A percentile compares a stretch with the other conserved stretches of the same genome.
Conservation (phyloP, 2,888 invertebrate genomes). For the Hartigia nigra region DNA sequence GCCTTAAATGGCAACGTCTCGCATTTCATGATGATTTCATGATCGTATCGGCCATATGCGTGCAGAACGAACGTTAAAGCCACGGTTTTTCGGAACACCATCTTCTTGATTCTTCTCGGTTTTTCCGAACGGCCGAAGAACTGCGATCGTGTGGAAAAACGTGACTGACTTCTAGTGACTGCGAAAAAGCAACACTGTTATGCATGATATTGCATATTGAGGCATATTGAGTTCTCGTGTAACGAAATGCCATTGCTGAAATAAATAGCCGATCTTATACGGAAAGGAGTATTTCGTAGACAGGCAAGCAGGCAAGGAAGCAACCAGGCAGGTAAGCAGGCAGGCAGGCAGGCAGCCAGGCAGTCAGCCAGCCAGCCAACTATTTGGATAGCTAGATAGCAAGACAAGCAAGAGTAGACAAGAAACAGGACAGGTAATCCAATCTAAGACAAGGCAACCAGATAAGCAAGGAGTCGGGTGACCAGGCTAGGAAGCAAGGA, state of each 20-base stretch:
- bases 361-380: not conserved
- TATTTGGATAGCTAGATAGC: not conserved
- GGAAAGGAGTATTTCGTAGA: constrained; percentile 4
- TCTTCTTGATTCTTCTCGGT: constrained; percentile 40
- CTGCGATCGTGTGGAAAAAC: constrained; percentile 39
- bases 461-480: not conserved
- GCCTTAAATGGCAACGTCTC: not conserved
- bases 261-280: constrained; percentile 33
- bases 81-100: constrained; percentile 31
- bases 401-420: not conserved
- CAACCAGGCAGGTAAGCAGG: not conserved
- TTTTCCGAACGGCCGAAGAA: constrained; percentile 39
- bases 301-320: not conserved
- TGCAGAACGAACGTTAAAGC: not conserved
- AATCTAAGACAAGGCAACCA: not conserved
- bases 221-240: constrained; percentile 37
- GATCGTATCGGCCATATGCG: constrained; percentile 5
- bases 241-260: constrained; percentile 52
- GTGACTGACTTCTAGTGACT: constrained; percentile 30
- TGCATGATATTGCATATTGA: constrained; percentile 53
- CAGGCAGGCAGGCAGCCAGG: not conserved
- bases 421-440: not conserved
- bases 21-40: constrained; percentile 1
- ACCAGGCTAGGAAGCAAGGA: not conserved
- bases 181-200: constrained; percentile 34